phyloP scores from a whole-genome alignment of 2,113 vertebrate genomes.

The Scatophagus argus region DNA sequence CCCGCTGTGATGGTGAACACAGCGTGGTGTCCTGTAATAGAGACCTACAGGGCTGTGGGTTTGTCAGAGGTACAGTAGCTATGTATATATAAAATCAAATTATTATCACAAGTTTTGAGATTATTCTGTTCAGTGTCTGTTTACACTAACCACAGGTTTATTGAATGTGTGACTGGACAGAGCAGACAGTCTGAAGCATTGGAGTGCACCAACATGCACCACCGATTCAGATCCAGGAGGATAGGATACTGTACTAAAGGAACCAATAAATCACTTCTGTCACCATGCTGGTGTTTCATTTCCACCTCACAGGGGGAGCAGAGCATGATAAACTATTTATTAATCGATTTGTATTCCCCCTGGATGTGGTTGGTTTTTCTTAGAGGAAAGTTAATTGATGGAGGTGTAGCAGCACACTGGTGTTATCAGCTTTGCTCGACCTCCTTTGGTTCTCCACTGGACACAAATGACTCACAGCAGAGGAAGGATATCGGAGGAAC shows the following conservation, averaged over 20 bases:
- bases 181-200: conserved; percentile 15
- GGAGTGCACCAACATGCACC: conserved; percentile 12
- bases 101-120: neutral
- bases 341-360: conserved; percentile 62
- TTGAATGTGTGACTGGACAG: conserved; percentile 26
- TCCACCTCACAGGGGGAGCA: conserved; percentile 50
- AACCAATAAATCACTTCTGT: conserved; percentile 73
- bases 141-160: neutral
- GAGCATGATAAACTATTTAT: conserved; percentile 68
- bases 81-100: neutral
- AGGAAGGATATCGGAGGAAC: neutral
- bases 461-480: neutral
- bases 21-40: neutral
- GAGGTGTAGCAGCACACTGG: conserved; percentile 26
- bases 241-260: conserved; percentile 33
- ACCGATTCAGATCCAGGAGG: conserved; percentile 42
- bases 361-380: conserved; percentile 33
- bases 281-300: conserved; percentile 68
- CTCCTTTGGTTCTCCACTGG: neutral
- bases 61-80: conserved; percentile 8
- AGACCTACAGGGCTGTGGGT: neutral
- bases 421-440: conserved; percentile 21
- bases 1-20: neutral
- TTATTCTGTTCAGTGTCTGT: neutral
- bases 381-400: conserved; percentile 68